Evolutionary conservation across 2,888 invertebrate genomes (phyloP).

Genomic region (Eurytoma californica): DNA sequence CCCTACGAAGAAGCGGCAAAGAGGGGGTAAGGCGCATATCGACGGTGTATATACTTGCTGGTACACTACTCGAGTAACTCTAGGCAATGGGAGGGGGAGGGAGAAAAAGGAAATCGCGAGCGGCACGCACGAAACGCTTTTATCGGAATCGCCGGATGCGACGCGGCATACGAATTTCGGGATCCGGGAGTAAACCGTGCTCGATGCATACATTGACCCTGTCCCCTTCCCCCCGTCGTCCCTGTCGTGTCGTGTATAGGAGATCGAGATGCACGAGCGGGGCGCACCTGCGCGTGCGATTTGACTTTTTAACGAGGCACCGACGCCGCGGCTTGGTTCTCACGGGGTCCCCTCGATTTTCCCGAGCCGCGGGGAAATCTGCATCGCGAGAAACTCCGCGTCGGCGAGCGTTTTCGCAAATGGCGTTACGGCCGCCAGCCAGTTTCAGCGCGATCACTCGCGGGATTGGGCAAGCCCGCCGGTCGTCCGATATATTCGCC

Average conservation of each 20-base stretch:
- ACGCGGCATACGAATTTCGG: conserved; percentile 31
- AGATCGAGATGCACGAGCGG: background rate
- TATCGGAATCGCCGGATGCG: conserved; percentile 12
- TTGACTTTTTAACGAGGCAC: conserved; percentile 1
- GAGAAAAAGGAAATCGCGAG: conserved; percentile 29
- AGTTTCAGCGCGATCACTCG: too few relatives aligned
- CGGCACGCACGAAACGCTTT: background rate
- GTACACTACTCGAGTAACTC: background rate
- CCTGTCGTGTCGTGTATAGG: background rate
- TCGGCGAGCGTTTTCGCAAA: too few relatives aligned
- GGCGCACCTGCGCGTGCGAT: background rate
- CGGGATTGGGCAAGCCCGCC: too few relatives aligned
- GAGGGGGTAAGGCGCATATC: background rate
- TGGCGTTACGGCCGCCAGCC: too few relatives aligned
- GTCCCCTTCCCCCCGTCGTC: too few relatives aligned
- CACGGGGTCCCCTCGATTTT: too few relatives aligned
- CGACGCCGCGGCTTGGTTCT: background rate
- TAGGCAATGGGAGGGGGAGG: background rate
- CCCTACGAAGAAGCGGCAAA: background rate
- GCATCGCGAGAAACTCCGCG: background rate
- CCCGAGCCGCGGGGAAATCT: background rate
- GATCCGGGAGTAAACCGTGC: background rate
- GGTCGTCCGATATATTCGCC: too few relatives aligned
- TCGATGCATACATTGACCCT: conserved; percentile 13
- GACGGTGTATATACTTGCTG: background rate